A percentile compares a stretch with the other conserved stretches of the same genome.
phyloP scores from a whole-genome alignment of 2,797 vertebrate species.

The Pelochelys cantorii region DNA sequence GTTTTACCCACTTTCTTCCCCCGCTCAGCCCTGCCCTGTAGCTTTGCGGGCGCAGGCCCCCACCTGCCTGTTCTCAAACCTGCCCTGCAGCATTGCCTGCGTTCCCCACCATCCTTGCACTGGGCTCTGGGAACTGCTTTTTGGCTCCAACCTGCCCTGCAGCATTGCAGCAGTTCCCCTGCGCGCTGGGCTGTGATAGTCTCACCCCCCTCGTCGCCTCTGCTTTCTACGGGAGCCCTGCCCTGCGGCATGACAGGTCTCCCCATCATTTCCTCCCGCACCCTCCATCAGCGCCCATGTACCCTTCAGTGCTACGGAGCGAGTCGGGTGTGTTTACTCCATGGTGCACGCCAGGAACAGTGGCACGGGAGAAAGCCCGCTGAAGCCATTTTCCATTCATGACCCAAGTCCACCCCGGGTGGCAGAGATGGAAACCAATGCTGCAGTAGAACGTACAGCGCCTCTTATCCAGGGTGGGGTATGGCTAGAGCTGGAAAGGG shows the following conservation, averaged over 20 bases:
- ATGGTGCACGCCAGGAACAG: background rate
- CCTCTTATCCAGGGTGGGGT: background rate
- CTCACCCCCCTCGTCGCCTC: background rate
- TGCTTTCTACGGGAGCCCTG: background rate
- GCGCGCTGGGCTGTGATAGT: rapidly evolving
- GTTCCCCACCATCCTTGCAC: background rate
- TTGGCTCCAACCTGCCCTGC: slow-evolving; percentile 59
- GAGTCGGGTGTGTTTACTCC: too few species aligned
- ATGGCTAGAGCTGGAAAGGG: background rate
- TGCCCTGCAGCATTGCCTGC: background rate
- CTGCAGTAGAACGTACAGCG: background rate
- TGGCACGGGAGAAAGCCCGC: background rate
- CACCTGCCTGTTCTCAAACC: background rate
- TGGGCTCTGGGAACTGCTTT: background rate
- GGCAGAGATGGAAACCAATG: background rate
- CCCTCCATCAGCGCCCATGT: background rate
- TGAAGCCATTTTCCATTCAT: background rate
- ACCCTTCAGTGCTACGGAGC: background rate
- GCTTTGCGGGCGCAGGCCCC: background rate
- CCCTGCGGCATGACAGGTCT: background rate
- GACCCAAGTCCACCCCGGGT: background rate
- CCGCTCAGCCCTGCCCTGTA: rapidly evolving
- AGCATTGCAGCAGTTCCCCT: slow-evolving; percentile 41
- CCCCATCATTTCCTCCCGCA: background rate
- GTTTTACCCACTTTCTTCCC: background rate